Evolutionary conservation across 2,797 vertebrate genomes (phyloP).

Genomic region (Pelodytes ibericus): DNA sequence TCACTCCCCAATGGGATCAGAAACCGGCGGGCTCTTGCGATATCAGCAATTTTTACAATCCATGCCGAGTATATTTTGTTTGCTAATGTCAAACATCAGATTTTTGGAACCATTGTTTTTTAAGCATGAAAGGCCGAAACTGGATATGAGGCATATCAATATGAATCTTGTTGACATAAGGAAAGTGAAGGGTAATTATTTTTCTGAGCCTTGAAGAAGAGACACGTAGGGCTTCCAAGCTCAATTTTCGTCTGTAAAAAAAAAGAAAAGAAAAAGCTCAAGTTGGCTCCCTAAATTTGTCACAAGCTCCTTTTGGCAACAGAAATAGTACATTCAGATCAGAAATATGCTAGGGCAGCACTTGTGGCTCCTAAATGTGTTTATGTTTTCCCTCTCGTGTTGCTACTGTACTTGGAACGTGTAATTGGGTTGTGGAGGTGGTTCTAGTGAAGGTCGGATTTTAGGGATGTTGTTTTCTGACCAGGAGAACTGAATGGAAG

Average conservation of each 20-base stretch:
- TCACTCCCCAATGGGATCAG: background rate
- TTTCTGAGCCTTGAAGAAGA: background rate
- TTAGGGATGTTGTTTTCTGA: background rate
- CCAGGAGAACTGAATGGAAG: background rate
- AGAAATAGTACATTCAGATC: background rate
- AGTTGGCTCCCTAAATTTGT: background rate
- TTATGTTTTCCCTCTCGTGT: background rate
- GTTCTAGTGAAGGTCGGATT: background rate
- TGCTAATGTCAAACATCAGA: background rate
- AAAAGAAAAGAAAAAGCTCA: background rate
- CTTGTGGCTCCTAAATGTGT: background rate
- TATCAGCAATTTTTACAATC: background rate
- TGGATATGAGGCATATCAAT: background rate
- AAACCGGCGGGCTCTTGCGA: background rate
- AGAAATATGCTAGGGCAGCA: background rate
- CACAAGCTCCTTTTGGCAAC: background rate
- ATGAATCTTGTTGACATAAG: background rate
- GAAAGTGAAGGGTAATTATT: background rate
- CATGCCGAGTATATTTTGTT: background rate
- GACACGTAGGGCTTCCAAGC: background rate
- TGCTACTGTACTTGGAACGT: background rate
- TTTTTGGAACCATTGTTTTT: background rate
- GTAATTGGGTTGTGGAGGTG: background rate
- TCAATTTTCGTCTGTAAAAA: background rate
- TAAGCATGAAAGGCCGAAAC: background rate